Conservation (phyloP, 2,888 invertebrate genomes). For the Junonia oenone region DNA sequence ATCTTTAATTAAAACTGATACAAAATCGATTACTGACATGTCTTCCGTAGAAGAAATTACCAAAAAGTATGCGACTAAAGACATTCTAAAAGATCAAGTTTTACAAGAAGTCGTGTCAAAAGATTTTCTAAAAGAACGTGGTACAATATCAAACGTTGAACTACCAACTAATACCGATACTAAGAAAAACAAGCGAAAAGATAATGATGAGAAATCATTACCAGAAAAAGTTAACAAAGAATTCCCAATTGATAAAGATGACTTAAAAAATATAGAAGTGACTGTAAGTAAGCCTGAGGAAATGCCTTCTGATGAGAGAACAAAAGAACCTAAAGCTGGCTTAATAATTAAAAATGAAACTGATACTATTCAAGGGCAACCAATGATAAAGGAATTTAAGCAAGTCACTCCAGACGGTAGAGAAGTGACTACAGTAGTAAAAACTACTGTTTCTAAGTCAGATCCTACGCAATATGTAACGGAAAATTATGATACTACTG, state of each 20-base stretch:
- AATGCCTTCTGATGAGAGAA: not conserved
- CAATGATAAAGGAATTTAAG: constrained; percentile 41
- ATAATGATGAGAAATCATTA: not conserved
- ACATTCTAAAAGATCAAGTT: not conserved
- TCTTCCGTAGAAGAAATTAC: not conserved
- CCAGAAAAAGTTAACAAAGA: not conserved
- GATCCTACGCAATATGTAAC: constrained; percentile 47
- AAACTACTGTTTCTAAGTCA: constrained; percentile 43
- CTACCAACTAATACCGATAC: not conserved
- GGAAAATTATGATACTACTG: constrained; percentile 50
- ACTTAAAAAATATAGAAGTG: not conserved
- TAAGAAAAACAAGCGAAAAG: not conserved
- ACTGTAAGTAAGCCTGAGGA: not conserved
- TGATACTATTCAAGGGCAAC: constrained; percentile 36
- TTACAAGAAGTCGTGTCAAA: not conserved
- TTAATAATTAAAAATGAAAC: not conserved
- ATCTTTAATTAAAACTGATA: not conserved
- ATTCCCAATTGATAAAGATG: not conserved
- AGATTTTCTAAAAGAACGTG: not conserved
- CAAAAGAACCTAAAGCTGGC: not conserved
- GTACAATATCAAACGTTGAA: not conserved
- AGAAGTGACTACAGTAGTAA: constrained; percentile 47
- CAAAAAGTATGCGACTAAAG: not conserved
- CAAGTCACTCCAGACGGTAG: constrained; percentile 34
- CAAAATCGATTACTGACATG: too few species aligned